phyloP scores from a whole-genome alignment of 2,113 vertebrate genomes.

The Lampris megalopsis region DNA sequence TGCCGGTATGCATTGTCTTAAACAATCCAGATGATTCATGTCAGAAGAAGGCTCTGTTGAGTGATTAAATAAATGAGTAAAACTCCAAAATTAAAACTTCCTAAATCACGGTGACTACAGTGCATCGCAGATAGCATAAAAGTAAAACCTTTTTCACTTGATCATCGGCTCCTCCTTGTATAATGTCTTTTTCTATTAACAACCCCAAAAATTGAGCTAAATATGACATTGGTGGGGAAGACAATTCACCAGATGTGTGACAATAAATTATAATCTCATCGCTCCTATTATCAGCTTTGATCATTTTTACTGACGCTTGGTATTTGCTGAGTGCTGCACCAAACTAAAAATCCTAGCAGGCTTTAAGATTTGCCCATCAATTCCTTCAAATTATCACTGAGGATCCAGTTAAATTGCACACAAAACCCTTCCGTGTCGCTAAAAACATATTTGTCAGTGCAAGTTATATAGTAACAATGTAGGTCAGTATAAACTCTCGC shows the following conservation, averaged over 20 bases:
- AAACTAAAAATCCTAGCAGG: slow-evolving; percentile 4
- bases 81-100: not conserved
- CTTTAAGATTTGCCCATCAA: slow-evolving; percentile 20
- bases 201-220: not conserved
- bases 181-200: not conserved
- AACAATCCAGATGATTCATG: not conserved
- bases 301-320: not conserved
- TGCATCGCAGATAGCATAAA: not conserved
- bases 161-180: not conserved
- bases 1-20: not conserved
- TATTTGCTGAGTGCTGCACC: not conserved
- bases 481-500: slow-evolving; percentile 25
- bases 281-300: not conserved
- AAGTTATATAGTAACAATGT: slow-evolving; percentile 44
- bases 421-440: slow-evolving; percentile 30
- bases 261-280: slow-evolving; percentile 32
- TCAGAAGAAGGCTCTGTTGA: not conserved
- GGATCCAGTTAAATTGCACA: slow-evolving; percentile 48
- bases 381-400: slow-evolving; percentile 12
- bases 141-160: not conserved
- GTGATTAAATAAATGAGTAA: not conserved
- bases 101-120: not conserved
- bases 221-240: not conserved
- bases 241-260: slow-evolving; percentile 22
- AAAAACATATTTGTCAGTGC: slow-evolving; percentile 48